These are phyloP conservation scores for Microcebus jonahi DNA, from an alignment of 2,113 vertebrate species.

Conservation along the genomic window DNA sequence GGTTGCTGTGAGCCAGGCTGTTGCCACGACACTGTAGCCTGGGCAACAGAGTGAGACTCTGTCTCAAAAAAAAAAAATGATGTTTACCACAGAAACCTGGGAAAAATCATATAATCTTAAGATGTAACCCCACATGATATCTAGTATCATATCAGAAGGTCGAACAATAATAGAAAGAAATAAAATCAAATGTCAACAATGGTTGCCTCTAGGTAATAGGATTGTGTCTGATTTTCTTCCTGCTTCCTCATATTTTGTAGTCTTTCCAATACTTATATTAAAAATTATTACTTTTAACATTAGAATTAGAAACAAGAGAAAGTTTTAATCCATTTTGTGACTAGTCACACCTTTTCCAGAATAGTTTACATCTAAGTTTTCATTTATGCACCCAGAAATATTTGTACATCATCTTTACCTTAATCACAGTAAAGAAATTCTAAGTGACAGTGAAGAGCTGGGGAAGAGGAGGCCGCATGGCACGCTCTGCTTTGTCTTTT, in stretches of 20 bases:
- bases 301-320: constrained; percentile 39
- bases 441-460: neutral
- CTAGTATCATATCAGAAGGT: neutral
- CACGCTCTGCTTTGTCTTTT: neutral
- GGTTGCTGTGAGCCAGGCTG: no score
- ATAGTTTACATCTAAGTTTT: neutral
- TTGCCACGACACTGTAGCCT: no score
- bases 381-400: neutral
- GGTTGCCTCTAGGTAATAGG: neutral
- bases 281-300: constrained; percentile 27
- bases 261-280: neutral
- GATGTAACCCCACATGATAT: neutral
- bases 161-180: constrained; percentile 25
- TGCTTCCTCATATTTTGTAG: neutral
- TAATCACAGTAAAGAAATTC: neutral
- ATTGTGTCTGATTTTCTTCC: neutral
- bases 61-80: neutral
- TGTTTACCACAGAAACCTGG: neutral
- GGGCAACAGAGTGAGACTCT: no score
- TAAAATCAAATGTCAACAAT: neutral
- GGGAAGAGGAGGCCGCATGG: neutral
- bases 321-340: neutral
- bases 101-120: neutral
- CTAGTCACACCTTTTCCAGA: neutral
- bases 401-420: neutral